These are phyloP conservation scores for Protula sp. DNA, from an alignment of 2,888 invertebrate genomes.

Conservation along the genomic window DNA sequence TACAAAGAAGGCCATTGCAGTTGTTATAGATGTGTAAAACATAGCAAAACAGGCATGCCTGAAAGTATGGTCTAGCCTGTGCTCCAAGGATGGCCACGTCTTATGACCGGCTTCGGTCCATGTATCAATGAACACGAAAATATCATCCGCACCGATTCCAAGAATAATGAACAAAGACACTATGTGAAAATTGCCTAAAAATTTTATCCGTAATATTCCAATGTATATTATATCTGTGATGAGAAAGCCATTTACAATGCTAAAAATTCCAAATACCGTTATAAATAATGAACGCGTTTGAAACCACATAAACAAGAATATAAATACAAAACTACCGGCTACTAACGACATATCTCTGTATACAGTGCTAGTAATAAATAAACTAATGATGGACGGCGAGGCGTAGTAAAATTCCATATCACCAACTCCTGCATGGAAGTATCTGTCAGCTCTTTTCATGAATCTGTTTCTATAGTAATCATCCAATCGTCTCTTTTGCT, in stretches of 20 bases:
- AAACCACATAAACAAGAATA: conserved; percentile 21
- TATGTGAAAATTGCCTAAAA: conserved; percentile 47
- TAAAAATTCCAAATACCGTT: conserved; percentile 12
- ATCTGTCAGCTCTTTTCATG: conserved; percentile 2
- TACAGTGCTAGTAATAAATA: conserved; percentile 10
- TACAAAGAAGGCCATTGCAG: conserved; percentile 41
- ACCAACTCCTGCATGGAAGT: conserved; percentile 8
- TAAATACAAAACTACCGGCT: conserved; percentile 21
- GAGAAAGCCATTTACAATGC: conserved; percentile 21
- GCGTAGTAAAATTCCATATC: conserved; percentile 13
- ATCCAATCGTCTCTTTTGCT: conserved; percentile 3
- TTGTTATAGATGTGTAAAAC: conserved; percentile 44
- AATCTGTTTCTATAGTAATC: conserved; percentile 4
- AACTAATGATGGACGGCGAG: not conserved
- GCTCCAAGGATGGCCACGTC: conserved; percentile 24
- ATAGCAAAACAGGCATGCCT: conserved; percentile 40
- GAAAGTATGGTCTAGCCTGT: conserved; percentile 39
- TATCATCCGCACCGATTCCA: conserved; percentile 47
- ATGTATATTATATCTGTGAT: conserved; percentile 22
- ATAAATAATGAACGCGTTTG: conserved; percentile 26
- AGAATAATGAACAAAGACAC: conserved; percentile 47
- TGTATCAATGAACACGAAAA: conserved; percentile 47
- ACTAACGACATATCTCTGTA: conserved; percentile 17
- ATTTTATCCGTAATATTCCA: conserved; percentile 7
- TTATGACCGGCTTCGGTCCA: conserved; percentile 33